Conservation (phyloP, 2,113 vertebrate species). For the Clarias gariepinus region DNA sequence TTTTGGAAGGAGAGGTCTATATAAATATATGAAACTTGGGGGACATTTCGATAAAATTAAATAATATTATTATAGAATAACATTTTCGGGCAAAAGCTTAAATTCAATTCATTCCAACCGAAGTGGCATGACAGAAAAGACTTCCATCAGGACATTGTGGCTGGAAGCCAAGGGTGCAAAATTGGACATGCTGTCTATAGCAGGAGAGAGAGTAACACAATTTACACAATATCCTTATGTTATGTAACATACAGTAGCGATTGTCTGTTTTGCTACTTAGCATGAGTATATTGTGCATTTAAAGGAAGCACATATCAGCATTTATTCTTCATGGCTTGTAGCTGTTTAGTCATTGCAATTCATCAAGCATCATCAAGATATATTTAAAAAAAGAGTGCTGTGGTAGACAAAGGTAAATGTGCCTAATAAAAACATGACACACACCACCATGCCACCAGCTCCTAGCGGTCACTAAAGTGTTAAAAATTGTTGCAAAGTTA, state of each 20-base stretch:
- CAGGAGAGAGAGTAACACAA: too few species aligned
- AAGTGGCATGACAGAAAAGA: background rate
- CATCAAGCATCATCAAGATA: background rate
- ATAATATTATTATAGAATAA: too few species aligned
- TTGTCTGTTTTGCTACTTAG: background rate
- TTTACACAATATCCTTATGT: too few species aligned
- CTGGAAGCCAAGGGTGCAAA: background rate
- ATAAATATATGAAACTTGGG: too few species aligned
- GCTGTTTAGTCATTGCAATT: background rate
- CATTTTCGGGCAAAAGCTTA: too few species aligned
- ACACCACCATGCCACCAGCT: background rate
- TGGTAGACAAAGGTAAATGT: background rate
- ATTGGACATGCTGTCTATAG: background rate
- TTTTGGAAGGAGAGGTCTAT: too few species aligned
- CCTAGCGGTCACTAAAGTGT: background rate
- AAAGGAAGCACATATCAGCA: background rate
- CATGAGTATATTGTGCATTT: background rate
- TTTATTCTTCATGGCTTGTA: background rate
- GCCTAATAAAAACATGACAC: background rate
- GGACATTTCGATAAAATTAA: too few species aligned
- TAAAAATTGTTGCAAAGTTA: background rate
- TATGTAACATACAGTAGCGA: too few species aligned
- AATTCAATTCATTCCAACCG: background rate
- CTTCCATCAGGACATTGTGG: too few species aligned
- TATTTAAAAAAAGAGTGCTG: background rate